phyloP scores from a whole-genome alignment of 1,140 invertebrate genomes.

The Lycorma delicatula region DNA sequence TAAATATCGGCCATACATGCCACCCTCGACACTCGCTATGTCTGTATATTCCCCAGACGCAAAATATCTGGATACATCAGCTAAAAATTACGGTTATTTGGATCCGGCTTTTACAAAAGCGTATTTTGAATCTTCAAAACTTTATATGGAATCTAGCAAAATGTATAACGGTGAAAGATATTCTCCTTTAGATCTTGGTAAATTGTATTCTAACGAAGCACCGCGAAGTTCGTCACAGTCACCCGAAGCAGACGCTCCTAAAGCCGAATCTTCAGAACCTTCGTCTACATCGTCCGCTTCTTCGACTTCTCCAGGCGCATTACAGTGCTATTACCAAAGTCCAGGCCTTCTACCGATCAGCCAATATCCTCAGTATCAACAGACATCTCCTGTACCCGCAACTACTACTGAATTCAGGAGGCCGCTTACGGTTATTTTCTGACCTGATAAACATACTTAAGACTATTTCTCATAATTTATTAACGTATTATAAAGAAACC shows the following conservation, averaged over 20 bases:
- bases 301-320: conserved; percentile 45
- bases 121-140: conserved; percentile 63
- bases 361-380: conserved; percentile 50
- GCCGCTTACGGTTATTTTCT: conserved; percentile 78
- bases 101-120: conserved; percentile 62
- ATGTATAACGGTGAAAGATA: conserved; percentile 31
- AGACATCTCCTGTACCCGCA: conserved; percentile 46
- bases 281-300: conserved; percentile 49
- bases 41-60: conserved; percentile 57
- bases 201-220: conserved; percentile 46
- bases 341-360: conserved; percentile 39
- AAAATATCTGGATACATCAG: conserved; percentile 19
- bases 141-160: conserved; percentile 55
- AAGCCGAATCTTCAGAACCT: conserved; percentile 39
- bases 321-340: conserved; percentile 32
- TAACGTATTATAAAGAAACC: no score
- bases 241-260: conserved; percentile 11
- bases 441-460: conserved; percentile 43
- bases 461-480: conserved; percentile 17
- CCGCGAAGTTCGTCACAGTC: conserved; percentile 1
- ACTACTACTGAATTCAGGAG: conserved; percentile 58
- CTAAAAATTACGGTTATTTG: conserved; percentile 43
- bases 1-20: conserved; percentile 61
- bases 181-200: conserved; percentile 53
- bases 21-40: conserved; percentile 49